These are phyloP conservation scores for Caenorhabditis brenneri DNA, from an alignment of 1,140 invertebrate species.

Conservation along the genomic window DNA sequence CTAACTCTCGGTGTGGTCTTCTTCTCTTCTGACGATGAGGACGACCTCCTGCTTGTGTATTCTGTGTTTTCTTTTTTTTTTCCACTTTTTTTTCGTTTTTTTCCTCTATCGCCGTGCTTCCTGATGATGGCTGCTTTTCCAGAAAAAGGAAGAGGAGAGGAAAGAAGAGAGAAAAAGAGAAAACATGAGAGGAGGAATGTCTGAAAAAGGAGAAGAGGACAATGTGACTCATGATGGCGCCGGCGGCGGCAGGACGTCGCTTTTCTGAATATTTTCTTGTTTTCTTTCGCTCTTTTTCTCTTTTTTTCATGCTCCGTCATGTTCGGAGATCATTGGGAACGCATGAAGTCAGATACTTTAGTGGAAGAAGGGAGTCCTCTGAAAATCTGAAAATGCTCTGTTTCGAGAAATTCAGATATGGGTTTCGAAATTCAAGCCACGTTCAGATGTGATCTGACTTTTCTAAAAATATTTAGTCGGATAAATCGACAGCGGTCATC, in stretches of 20 bases:
- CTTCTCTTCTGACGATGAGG: neutral
- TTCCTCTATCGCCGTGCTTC: neutral
- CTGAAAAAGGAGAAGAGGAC: neutral
- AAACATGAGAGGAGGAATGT: neutral
- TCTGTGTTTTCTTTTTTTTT: slow-evolving; percentile 16
- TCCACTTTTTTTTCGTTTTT: neutral
- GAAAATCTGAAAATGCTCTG: too few species aligned
- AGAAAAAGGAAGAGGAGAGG: neutral
- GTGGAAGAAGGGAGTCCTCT: too few species aligned
- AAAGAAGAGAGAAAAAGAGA: neutral
- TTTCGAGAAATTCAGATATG: too few species aligned
- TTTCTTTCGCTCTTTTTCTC: too few species aligned
- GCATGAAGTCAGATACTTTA: too few species aligned
- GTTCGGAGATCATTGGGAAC: neutral
- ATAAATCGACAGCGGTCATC: too few species aligned
- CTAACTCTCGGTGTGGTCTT: neutral
- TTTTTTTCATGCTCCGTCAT: neutral
- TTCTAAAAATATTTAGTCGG: too few species aligned
- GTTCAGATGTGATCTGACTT: too few species aligned
- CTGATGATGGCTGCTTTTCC: slow-evolving; percentile 36
- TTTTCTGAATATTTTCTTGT: neutral
- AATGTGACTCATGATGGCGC: slow-evolving; percentile 21
- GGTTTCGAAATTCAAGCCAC: too few species aligned
- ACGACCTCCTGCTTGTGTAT: slow-evolving; percentile 20
- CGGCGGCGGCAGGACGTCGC: too few species aligned